These are phyloP conservation scores for Plectus sambesii DNA, from an alignment of 1,140 invertebrate genomes.

Conservation along the genomic window DNA sequence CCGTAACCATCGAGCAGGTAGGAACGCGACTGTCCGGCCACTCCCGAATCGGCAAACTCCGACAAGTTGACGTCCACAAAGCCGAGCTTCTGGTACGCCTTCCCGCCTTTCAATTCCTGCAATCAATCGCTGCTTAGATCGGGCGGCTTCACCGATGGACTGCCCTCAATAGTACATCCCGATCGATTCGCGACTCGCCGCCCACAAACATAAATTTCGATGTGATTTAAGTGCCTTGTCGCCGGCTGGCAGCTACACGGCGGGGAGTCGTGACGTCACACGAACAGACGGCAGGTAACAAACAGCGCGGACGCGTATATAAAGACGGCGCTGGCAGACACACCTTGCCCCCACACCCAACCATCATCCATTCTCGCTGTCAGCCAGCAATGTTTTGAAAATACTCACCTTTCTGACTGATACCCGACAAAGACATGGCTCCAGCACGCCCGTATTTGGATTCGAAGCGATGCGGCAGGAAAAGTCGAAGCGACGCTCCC, in stretches of 20 bases:
- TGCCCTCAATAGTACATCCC: slow-evolving; percentile 3
- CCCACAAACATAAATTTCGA: too few species aligned
- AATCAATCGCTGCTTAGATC: slow-evolving; percentile 32
- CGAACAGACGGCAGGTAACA: too few species aligned
- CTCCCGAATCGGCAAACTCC: slow-evolving; percentile 84
- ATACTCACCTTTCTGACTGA: slow-evolving; percentile 79
- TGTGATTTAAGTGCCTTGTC: not conserved
- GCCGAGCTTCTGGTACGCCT: slow-evolving; percentile 84
- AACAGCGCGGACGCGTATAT: too few species aligned
- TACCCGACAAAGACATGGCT: slow-evolving; percentile 75
- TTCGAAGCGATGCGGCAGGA: slow-evolving; percentile 92
- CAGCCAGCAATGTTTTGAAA: not conserved
- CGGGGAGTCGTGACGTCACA: too few species aligned
- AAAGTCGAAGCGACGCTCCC: slow-evolving; percentile 78
- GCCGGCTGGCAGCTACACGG: not conserved
- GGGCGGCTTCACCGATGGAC: not conserved
- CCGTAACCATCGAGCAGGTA: slow-evolving; percentile 89
- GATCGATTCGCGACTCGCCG: not conserved
- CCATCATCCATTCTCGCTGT: too few species aligned
- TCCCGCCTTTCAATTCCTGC: slow-evolving; percentile 69
- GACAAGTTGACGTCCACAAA: slow-evolving; percentile 91
- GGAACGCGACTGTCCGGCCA: slow-evolving; percentile 58
- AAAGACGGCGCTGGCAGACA: too few species aligned
- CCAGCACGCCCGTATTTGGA: slow-evolving; percentile 78
- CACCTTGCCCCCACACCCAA: too few species aligned